Base-by-base conservation (phyloP, 2,113 vertebrate species). In the Ivindomyrus marchei region DNA sequence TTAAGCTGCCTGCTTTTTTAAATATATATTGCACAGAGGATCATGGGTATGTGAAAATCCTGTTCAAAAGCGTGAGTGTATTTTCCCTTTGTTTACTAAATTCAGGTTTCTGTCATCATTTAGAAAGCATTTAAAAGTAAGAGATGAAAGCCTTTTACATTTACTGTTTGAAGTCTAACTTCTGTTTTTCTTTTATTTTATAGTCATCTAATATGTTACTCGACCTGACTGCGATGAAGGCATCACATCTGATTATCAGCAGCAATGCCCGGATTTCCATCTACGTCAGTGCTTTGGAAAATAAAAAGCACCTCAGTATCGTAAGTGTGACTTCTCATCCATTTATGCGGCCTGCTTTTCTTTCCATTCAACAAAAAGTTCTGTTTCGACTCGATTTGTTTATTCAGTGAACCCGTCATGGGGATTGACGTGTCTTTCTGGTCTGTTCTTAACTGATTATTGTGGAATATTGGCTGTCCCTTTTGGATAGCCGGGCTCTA, bases 211-310 rank as follows among this genome's bases (percentile, higher is more conserved):
- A 24, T 31, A 31, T 89, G 42, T 8, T 0, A 8, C 42, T 96
- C 0, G 0, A 93, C 1, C 21, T 94, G 87, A 42, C 19, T 0
- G 17, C 49, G 0, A 88, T 93, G 87, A 93, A 13, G 52, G 92
- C 93, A 0, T 92, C 93, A 92, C 88, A 92, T 88, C 50, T 95
- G 8, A 93, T 95, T 90, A 39, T 96, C 89, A 91, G 90, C 2
- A 92, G 92, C 39, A 39, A 88, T 7, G 13, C 46, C 1, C 0
- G 42, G n/a, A 2, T 36, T 10, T 24, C 0, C 0, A 42, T 4
- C 3, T 50, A 50, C 1, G 21, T 1, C n/a, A 0, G 4, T 0
- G 1, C 0, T 74, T 7, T 4, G 1, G 0, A 88, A 86, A 93
- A 87, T 86, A 0, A 13, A 0, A 17, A 90, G 1, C 91, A 91